A percentile compares a stretch with the other conserved stretches of the same genome.
Conservation (phyloP, 2,113 vertebrate species). For the Sialia sialis region DNA sequence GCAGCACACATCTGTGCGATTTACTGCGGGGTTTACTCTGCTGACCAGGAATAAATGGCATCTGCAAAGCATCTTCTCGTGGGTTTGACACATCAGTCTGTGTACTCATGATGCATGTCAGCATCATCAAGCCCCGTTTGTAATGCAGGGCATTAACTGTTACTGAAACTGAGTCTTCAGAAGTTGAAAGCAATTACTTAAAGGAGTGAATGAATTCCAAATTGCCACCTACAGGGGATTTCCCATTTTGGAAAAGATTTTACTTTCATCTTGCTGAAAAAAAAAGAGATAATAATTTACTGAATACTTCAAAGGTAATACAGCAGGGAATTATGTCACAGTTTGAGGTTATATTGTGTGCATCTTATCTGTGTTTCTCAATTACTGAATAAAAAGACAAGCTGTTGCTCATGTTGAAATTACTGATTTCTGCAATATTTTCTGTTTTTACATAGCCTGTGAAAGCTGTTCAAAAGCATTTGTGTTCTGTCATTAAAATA, state of each 20-base stretch:
- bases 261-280: background rate
- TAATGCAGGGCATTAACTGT: background rate
- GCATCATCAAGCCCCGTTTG: background rate
- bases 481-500: background rate
- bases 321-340: background rate
- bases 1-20: fast-evolving
- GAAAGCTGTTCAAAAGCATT: background rate
- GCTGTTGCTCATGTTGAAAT: background rate
- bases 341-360: background rate
- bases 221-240: background rate
- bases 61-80: background rate
- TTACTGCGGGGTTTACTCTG: background rate
- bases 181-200: background rate
- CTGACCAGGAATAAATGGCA: background rate
- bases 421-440: background rate
- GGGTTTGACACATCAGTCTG: background rate
- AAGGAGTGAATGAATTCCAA: background rate
- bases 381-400: background rate
- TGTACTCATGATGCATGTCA: background rate
- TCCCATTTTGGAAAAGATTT: background rate
- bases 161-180: background rate
- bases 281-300: background rate
- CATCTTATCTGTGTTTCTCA: background rate
- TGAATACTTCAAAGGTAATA: background rate
- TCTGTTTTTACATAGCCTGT: background rate